Evolutionary conservation across 2,113 vertebrate species (phyloP), one percentile per base, ranked within the genome.

Genomic region (Tetrax tetrax): DNA sequence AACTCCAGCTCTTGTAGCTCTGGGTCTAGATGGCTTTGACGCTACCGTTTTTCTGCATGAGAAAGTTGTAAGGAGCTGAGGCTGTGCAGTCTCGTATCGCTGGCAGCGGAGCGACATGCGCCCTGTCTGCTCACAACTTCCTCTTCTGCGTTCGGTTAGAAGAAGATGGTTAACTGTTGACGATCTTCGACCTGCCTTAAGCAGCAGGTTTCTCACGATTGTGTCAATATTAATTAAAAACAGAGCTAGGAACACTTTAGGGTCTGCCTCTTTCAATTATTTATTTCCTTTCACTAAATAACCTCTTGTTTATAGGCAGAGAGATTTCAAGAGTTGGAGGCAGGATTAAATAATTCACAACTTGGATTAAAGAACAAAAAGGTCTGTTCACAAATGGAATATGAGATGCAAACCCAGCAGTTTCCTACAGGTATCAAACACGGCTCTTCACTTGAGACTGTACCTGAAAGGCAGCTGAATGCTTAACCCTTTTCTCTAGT

Each of bases 161-260:
- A 74, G 83, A 43, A 3, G 35, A 38, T 20, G 5, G 91, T 94
- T 96, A 95, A 90, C 91, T 87, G 80, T 95, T 96, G 87, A 72
- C 93, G 89, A 90, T 83, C 95, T 89, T 90, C 61, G 64, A 92
- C 91, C 91, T 93, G 87, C 95, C 66, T 65, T 88, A 82, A 96
- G 83, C 86, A 86, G 83, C 82, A 92, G 75, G 65, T 92, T 91
- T 78, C 95, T 94, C 68, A 21, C 56, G 68, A 63, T 85, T 90
- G 48, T 97, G 90, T 97, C 93, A 90, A 91, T 91, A 86, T 97
- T 95, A 96, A 97, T 97, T 92, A 94, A 96, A 96, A 92, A 59
- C 71, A 77, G 91, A 94, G 86, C 54, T 83, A 80, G 91, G 89
- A 93, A 88, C 69, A 87, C 70, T 89, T 93, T 79, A 94, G 92